Evolutionary conservation across 2,888 invertebrate genomes (phyloP), one percentile per base, ranked within the genome.

Genomic region (Buathra laborator): DNA sequence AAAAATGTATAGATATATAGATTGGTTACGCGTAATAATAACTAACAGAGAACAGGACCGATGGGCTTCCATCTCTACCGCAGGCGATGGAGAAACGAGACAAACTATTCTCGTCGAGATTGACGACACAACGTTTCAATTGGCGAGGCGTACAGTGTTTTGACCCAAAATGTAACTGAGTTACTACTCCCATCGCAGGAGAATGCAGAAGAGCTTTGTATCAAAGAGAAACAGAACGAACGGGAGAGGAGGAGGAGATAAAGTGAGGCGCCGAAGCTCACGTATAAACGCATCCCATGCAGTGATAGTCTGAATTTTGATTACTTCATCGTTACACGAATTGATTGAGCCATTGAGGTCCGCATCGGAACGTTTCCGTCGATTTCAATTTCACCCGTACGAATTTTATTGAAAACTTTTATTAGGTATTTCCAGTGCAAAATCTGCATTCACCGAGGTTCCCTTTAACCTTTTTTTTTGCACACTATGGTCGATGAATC

Each of bases 281-380:
- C 68, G 37, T 72, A 64, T 53, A 62, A 24, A 48, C 24, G 16
- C 16, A 81, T 71, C 16, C 44, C 16, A 24, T 24, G 24, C 24
- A 10, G 67, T 46, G 56, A 71, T 76, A 66, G 59, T 62, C 51
- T 80, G 83, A 83, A 85, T 85, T 82, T 85, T 80, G 85, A 83
- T 85, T 74, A 76, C 79, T 71, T 62, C 59, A 44, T 83, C 79
- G 83, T 85, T 80, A 80, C 43, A 37, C 71, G 44, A 80, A 82
- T 83, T 85, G 83, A 85, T 85, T 85, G 85, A 76, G 14, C 85
- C 68, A 85, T 85, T 85, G 83, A 85, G 48, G 74, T 66, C 53
- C 32, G 44, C 53, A 56, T 12, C 46, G 68, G 68, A 76, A 76
- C 44, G 44, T 80, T 53, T 66, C 46, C 32, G 44, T 53, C 66